These are phyloP conservation scores for Eptatretus atami DNA, from an alignment of 2,797 vertebrate species.

Conservation along the genomic window DNA sequence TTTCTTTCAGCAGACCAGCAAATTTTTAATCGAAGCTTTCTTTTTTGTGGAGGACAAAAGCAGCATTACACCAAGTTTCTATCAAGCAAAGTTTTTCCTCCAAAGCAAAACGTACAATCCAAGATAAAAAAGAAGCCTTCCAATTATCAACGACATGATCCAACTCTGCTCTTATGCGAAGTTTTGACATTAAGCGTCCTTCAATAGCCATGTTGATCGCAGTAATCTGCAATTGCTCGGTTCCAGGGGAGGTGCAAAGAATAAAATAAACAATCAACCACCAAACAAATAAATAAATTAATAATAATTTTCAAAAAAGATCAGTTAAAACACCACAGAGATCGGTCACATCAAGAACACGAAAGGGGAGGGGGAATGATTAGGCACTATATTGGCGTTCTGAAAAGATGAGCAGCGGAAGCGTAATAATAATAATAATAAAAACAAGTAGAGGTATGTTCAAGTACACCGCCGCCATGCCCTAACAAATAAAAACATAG, in stretches of 20 bases:
- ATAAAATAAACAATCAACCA: background rate
- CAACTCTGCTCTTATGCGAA: conserved; percentile 97
- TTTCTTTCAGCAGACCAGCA: conserved; percentile 94
- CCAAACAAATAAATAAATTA: no score
- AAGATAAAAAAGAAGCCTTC: conserved; percentile 2
- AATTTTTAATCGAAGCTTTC: conserved; percentile 99
- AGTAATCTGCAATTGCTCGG: conserved; percentile 97
- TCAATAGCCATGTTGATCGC: conserved; percentile 89
- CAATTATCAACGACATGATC: conserved; percentile 48
- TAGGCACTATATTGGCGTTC: no score
- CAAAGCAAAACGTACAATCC: background rate
- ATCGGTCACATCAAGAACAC: no score
- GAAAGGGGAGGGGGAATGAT: no score
- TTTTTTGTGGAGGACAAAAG: conserved; percentile 19
- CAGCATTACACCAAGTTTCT: conserved; percentile 3
- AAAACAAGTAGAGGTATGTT: no score
- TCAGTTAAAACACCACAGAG: no score
- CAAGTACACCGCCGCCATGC: no score
- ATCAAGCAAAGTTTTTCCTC: background rate
- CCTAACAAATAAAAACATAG: no score
- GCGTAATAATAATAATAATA: no score
- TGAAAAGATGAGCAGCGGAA: no score
- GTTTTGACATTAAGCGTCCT: conserved; percentile 94
- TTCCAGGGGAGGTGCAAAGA: conserved; percentile 38
- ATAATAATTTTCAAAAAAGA: no score